Percentiles rank a stretch among this genome's conserved stretches.
phyloP scores from a whole-genome alignment of 2,797 vertebrate species.

The Mus caroli region DNA sequence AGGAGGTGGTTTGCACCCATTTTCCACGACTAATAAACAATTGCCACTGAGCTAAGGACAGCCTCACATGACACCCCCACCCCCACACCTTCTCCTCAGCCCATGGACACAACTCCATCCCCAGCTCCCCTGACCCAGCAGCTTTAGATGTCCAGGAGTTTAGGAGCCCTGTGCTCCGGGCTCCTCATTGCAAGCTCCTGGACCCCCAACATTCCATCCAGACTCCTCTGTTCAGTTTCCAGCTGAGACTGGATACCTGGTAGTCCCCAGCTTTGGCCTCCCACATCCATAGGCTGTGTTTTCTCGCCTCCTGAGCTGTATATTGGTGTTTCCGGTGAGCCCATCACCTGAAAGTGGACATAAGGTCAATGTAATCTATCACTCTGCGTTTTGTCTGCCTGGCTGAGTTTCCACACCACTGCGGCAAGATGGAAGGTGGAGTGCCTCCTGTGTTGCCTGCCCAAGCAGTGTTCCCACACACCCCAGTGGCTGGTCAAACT shows the following conservation, averaged over 20 bases:
- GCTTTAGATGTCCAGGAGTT: no score
- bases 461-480: no score
- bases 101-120: no score
- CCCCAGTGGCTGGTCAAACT: background rate
- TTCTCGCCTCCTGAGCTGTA: background rate
- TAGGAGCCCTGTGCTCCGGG: no score
- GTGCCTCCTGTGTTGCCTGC: no score
- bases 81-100: no score
- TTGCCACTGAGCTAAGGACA: background rate
- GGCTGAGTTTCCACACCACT: background rate
- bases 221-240: background rate
- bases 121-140: no score
- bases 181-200: no score
- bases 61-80: background rate
- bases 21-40: background rate
- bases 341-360: background rate
- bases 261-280: background rate
- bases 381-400: background rate
- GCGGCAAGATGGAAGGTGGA: background rate
- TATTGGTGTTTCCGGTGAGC: background rate
- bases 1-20: background rate
- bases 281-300: background rate
- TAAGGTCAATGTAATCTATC: background rate
- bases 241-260: background rate
- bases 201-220: background rate